These are phyloP conservation scores for Gymnothorax javanicus DNA, from an alignment of 2,797 vertebrate species.

Conservation along the genomic window DNA sequence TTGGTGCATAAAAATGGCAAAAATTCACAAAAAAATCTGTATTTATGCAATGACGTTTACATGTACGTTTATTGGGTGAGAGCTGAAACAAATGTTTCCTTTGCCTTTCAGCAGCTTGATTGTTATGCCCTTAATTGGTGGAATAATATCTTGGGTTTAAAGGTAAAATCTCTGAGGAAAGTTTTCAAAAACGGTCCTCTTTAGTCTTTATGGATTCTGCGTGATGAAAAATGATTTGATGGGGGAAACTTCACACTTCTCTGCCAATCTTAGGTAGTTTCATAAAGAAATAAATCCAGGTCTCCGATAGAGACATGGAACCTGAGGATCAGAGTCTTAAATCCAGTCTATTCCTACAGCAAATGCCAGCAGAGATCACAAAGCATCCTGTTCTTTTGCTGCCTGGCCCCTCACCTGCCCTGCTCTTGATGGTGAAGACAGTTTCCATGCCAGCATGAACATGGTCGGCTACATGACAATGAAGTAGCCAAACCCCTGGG, in stretches of 20 bases:
- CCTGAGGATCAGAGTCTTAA: no score
- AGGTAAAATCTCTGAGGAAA: neutral
- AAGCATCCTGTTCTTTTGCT: neutral
- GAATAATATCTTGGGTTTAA: neutral
- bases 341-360: neutral
- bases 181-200: neutral
- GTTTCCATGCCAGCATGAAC: slow-evolving; percentile 83
- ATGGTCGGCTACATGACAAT: slow-evolving; percentile 79
- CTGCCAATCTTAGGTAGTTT: neutral
- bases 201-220: neutral
- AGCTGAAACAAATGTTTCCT: no score
- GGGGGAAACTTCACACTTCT: neutral
- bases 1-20: no score
- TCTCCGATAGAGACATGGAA: neutral
- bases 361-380: neutral
- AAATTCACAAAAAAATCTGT: no score
- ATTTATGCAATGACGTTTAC: no score
- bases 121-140: neutral
- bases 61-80: no score
- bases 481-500: slow-evolving; percentile 80
- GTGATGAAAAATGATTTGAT: neutral
- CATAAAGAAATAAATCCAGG: neutral
- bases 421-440: slow-evolving; percentile 55
- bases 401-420: slow-evolving; percentile 1
- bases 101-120: neutral